A percentile compares a stretch with the other conserved stretches of the same genome.
Evolutionary conservation across 2,113 vertebrate genomes (phyloP).

Genomic region (Microcebus ravelobensis): DNA sequence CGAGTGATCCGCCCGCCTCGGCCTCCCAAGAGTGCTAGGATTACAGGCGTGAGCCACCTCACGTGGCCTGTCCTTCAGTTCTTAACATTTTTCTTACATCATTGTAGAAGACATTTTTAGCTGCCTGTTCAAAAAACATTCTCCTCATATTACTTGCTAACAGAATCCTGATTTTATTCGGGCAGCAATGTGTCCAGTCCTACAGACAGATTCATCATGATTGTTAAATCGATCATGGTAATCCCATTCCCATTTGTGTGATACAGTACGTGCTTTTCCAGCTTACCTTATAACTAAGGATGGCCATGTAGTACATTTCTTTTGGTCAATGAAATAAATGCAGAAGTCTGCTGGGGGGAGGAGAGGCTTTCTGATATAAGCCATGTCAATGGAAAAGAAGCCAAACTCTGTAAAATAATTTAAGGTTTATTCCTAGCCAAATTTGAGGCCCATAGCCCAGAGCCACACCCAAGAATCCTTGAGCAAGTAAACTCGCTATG

Average conservation of each 20-base stretch:
- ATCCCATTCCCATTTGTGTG: neutral
- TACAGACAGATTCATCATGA: neutral
- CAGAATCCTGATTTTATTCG: neutral
- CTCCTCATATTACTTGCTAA: neutral
- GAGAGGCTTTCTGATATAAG: no score
- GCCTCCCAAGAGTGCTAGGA: no score
- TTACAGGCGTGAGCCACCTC: no score
- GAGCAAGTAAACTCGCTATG: no score
- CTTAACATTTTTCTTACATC: neutral
- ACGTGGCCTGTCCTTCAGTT: constrained; percentile 56
- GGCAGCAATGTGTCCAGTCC: neutral
- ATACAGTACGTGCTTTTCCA: neutral
- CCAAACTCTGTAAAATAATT: no score
- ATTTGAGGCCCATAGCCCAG: no score
- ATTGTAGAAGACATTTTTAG: neutral
- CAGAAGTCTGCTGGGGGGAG: neutral
- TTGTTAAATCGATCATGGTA: neutral
- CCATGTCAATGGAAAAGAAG: no score
- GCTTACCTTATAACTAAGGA: neutral
- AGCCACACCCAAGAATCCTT: no score
- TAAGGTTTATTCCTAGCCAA: no score
- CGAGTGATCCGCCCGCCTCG: no score
- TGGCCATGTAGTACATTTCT: neutral
- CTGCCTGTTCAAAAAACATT: neutral
- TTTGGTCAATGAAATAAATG: neutral